Evolutionary conservation across 2,888 invertebrate genomes (phyloP).

Genomic region (Dinocampus coccinellae): DNA sequence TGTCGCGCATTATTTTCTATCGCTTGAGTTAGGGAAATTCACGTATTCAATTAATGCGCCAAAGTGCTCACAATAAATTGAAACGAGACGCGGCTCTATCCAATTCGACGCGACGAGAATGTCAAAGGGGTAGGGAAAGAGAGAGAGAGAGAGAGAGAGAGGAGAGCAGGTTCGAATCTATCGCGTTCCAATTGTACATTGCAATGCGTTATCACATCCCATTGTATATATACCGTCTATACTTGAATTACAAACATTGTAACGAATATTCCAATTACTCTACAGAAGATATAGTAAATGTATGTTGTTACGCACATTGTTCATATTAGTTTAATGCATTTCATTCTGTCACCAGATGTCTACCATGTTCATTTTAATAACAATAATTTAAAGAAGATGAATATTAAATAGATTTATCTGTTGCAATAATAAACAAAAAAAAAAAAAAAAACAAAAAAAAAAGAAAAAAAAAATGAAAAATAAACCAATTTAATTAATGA

Average conservation of each 20-base stretch:
- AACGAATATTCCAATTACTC: slow-evolving; percentile 40
- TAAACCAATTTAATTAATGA: neutral
- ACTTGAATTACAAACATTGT: slow-evolving; percentile 34
- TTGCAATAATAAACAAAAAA: neutral
- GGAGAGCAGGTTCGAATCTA: slow-evolving; percentile 39
- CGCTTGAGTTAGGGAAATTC: neutral
- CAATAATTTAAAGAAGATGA: too few relatives aligned
- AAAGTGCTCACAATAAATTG: slow-evolving; percentile 23
- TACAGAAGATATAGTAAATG: slow-evolving; percentile 17
- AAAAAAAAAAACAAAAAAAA: neutral
- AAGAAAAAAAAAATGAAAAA: neutral
- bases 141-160: too few relatives aligned
- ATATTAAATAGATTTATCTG: too few relatives aligned
- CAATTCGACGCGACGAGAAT: slow-evolving; percentile 37
- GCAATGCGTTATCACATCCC: neutral
- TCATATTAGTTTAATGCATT: slow-evolving; percentile 26
- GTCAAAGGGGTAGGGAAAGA: too few relatives aligned
- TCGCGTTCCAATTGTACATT: slow-evolving; percentile 31
- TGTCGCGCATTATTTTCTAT: neutral
- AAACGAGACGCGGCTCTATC: slow-evolving; percentile 26
- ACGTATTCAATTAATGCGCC: neutral
- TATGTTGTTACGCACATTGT: slow-evolving; percentile 1
- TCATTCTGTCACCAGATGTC: slow-evolving; percentile 14
- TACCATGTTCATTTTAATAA: slow-evolving; percentile 6
- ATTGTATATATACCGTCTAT: neutral